Evolutionary conservation across 2,888 invertebrate genomes (phyloP).

Genomic region (Falcaria lacertinaria): DNA sequence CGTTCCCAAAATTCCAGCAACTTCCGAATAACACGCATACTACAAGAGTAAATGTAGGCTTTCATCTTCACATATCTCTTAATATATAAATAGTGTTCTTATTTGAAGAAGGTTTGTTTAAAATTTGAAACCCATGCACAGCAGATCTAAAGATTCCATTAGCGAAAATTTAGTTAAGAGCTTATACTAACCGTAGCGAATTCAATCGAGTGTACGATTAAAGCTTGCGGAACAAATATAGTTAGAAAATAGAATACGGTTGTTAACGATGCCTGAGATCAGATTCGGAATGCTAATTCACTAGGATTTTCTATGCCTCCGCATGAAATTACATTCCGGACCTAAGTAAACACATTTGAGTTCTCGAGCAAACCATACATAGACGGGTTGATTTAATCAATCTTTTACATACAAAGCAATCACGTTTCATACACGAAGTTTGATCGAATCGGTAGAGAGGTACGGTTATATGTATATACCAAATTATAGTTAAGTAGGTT

Average conservation of each 20-base stretch:
- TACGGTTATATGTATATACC: neutral
- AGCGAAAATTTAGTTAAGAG: neutral
- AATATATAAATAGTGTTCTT: neutral
- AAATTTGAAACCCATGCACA: neutral
- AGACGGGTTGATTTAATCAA: constrained; percentile 1
- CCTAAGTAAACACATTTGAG: constrained; percentile 14
- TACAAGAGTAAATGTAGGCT: neutral
- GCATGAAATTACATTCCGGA: constrained; percentile 13
- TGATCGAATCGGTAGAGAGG: neutral
- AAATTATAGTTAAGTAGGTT: no score
- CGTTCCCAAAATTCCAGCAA: neutral
- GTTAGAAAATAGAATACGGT: constrained; percentile 28
- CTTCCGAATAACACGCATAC: neutral
- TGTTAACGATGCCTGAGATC: neutral
- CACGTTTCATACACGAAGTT: neutral
- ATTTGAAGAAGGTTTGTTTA: neutral
- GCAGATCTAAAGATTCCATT: neutral
- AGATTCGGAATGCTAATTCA: neutral
- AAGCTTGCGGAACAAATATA: constrained; percentile 58
- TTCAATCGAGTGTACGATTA: constrained; percentile 40
- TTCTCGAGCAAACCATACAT: constrained; percentile 8
- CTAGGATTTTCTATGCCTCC: neutral
- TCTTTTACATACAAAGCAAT: neutral
- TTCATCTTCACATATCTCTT: neutral
- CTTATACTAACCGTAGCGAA: neutral